Evolutionary conservation across 1,140 invertebrate species (phyloP).

Genomic region (Chironomus striatipennis): DNA sequence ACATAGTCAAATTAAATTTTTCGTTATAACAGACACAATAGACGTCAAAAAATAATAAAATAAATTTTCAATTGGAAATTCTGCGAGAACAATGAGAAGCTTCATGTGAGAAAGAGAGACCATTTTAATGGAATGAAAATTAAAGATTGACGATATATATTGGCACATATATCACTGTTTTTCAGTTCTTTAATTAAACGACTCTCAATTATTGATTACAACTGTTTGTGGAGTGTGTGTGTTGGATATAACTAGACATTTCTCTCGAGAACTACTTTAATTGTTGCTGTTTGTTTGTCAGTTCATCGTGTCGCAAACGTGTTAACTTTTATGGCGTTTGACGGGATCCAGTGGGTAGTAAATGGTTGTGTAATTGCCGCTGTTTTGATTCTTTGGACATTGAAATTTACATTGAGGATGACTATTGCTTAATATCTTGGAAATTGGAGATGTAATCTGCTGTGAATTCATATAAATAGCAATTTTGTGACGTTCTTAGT

Average conservation of each 20-base stretch:
- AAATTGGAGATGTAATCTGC: no score
- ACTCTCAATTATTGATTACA: background rate
- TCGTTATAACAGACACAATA: background rate
- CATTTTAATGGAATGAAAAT: background rate
- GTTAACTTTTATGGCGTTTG: no score
- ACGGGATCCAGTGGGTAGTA: no score
- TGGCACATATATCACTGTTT: background rate
- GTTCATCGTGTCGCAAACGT: no score
- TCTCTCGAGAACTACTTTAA: background rate
- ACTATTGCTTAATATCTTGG: no score
- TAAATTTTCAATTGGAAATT: background rate
- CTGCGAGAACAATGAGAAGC: background rate
- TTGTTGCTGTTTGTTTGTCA: no score
- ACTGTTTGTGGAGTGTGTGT: background rate
- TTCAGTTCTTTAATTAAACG: background rate
- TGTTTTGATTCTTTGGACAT: no score
- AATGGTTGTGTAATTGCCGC: no score
- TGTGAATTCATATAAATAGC: no score
- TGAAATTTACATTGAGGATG: no score
- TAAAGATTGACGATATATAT: conserved; percentile 14
- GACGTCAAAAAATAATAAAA: background rate
- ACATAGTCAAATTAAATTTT: background rate
- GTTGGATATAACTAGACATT: background rate
- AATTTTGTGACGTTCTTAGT: no score
- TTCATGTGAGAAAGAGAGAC: background rate